Percentiles rank a stretch among this genome's conserved stretches.
These are phyloP conservation scores for Vespertilio murinus DNA, from an alignment of 2,797 vertebrate genomes.

Conservation along the genomic window DNA sequence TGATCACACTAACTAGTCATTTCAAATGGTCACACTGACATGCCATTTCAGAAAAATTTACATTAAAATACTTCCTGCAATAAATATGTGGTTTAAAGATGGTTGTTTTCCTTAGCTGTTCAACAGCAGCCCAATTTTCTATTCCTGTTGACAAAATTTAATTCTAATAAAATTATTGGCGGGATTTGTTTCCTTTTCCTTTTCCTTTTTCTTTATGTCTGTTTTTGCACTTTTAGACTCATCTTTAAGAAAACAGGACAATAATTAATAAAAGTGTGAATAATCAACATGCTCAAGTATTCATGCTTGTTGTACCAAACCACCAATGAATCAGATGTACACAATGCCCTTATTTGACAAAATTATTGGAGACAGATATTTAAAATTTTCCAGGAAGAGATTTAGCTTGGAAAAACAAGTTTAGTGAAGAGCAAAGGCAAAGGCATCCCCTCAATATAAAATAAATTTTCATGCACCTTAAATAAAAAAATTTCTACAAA, in stretches of 20 bases:
- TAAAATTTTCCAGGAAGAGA: conserved; percentile 60
- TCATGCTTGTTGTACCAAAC: conserved; percentile 51
- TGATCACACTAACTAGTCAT: not conserved
- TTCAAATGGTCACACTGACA: conserved; percentile 8
- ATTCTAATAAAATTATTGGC: conserved; percentile 61
- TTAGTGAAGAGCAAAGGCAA: conserved; percentile 75
- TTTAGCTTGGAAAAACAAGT: conserved; percentile 76
- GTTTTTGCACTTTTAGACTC: conserved; percentile 61
- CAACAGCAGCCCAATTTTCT: conserved; percentile 55
- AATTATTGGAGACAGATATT: conserved; percentile 56
- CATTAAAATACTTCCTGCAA: conserved; percentile 57
- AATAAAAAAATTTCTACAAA: conserved; percentile 51
- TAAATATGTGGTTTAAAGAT: not conserved
- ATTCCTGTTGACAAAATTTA: conserved; percentile 64
- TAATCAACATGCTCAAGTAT: conserved; percentile 29
- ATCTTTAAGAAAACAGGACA: conserved; percentile 73
- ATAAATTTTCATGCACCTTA: conserved; percentile 53
- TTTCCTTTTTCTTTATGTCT: conserved; percentile 61
- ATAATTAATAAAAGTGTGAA: conserved; percentile 64
- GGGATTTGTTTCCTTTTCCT: conserved; percentile 58
- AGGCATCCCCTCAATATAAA: conserved; percentile 40
- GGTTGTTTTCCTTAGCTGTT: conserved; percentile 56
- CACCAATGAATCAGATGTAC: not conserved
- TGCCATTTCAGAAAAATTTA: conserved; percentile 37
- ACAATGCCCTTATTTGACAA: conserved; percentile 24